Base-by-base conservation (phyloP, 2,113 vertebrate species). In the Gallinago paraguaiae region DNA sequence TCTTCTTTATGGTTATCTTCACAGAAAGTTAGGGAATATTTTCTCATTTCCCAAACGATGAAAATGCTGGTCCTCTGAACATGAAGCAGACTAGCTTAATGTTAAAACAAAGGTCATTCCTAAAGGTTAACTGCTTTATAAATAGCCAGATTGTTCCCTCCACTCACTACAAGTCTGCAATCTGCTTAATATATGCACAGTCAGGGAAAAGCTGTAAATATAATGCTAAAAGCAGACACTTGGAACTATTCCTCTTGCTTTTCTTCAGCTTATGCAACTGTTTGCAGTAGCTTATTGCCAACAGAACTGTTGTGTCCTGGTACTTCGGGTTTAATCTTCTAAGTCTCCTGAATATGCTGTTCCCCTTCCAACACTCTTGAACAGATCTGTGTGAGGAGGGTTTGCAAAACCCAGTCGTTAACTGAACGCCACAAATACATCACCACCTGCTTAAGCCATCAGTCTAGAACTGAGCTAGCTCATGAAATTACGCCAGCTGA, bases 171-270 rank as follows among this genome's bases (percentile, higher is more conserved):
- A 81, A 90, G 71, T 90, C 87, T 80, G 76, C 90, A 95, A 63
- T 95, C 93, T 96, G 80, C 83, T 93, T 95, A 95, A 93, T 96
- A 82, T 88, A 96, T 95, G 93, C 88, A 79, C 50, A 95, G 93
- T 94, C 90, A 96, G 74, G 88, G 65, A 93, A 95, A 96, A 92
- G 81, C 88, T 94, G 93, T 76, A 95, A 96, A 92, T 95, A 91
- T 90, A 90, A 95, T 77, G 81, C 81, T 96, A 89, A 93, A 94
- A 87, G 93, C 95, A 97, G 96, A 89, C 53, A 0, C 65, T 95
- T 92, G 90, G 80, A 96, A 76, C 77, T 93, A 86, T 86, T 97
- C 69, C 95, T 95, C 53, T 92, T 92, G 83, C 81, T 86, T 94
- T 92, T 86, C 74, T 87, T 86, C 63, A 91, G 35, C 80, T 96